Conservation (phyloP, 2,888 invertebrate genomes). For the Seira sanloemensis region DNA sequence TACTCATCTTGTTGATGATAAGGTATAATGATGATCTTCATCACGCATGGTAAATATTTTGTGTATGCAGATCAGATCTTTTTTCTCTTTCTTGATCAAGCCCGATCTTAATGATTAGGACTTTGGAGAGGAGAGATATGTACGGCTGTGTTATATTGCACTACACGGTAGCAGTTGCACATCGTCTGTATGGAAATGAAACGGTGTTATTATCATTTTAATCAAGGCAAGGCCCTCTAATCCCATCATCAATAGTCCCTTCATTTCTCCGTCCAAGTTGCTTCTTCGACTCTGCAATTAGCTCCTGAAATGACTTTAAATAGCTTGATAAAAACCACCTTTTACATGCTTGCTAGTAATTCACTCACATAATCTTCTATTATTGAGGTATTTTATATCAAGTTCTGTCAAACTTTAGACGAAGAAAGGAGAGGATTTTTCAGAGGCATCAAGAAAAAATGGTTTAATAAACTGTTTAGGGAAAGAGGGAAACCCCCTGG, state of each 20-base stretch:
- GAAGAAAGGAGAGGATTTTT: background rate
- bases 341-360: constrained; percentile 53
- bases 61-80: constrained; percentile 58
- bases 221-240: constrained; percentile 57
- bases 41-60: constrained; percentile 51
- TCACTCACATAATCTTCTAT: constrained; percentile 36
- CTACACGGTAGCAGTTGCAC: constrained; percentile 56
- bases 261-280: background rate
- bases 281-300: constrained; percentile 41
- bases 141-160: constrained; percentile 29
- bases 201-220: constrained; percentile 28
- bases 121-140: constrained; percentile 16
- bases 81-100: constrained; percentile 14
- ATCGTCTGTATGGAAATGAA: constrained; percentile 37
- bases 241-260: constrained; percentile 23
- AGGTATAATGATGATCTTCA: constrained; percentile 38
- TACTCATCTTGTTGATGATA: background rate
- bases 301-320: constrained; percentile 40
- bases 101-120: constrained; percentile 14
- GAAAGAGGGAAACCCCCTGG: constrained; percentile 4
- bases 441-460: constrained; percentile 1
- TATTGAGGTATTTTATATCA: constrained; percentile 1
- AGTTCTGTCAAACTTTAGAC: background rate
- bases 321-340: constrained; percentile 36
- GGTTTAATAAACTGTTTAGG: background rate